Base-by-base conservation (phyloP, 2,888 invertebrate species). In the Cynaeus angustus region DNA sequence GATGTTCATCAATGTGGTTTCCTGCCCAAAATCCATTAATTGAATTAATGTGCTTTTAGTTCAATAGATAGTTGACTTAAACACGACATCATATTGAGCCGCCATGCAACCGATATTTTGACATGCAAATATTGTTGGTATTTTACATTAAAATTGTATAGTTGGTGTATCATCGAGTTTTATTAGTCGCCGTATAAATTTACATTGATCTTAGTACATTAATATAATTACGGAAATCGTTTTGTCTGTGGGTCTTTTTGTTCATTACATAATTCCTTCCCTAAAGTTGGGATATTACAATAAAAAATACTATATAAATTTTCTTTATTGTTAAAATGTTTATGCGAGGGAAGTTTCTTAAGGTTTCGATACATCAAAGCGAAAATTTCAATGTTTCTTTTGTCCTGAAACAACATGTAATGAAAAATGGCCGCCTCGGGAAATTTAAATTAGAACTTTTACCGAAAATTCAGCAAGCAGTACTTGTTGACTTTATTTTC, bases 11-110 rank as follows among this genome's bases (percentile, higher is more conserved):
- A 37, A 37, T 37, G 7, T n/a, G 7, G 12, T 41, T 41, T 41
- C 10, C 5, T 16, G 4, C 26, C 7, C 53, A 41, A 38, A 64
- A 21, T 21, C 2, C 66, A 66, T 73, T 59, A 43, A 69, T 66
- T 46, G 55, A 48, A 66, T 65, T 70, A 70, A 55, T 61, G 66
- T 59, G 70, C 70, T 70, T 70, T 70, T 61, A 70, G 66, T 48
- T 61, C 43, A 28, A 66, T 66, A 69, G 59, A 66, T 55, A 28
- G 37, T 46, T 45, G 66, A 53, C 70, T 66, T 70, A 66, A 65
- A 66, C 66, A 70, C 52, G 61, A 53, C 59, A 66, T 59, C 14
- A 21, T 61, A 28, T 61, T 10, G 37, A 59, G 33, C 66, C 8
- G 13, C 52, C 58, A 66, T 45, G 43, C 50, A 59, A 59, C 38